Evolutionary conservation across 2,888 invertebrate genomes (phyloP), one percentile per base, ranked within the genome.

Genomic region (Branchipolynoe longqiensis): DNA sequence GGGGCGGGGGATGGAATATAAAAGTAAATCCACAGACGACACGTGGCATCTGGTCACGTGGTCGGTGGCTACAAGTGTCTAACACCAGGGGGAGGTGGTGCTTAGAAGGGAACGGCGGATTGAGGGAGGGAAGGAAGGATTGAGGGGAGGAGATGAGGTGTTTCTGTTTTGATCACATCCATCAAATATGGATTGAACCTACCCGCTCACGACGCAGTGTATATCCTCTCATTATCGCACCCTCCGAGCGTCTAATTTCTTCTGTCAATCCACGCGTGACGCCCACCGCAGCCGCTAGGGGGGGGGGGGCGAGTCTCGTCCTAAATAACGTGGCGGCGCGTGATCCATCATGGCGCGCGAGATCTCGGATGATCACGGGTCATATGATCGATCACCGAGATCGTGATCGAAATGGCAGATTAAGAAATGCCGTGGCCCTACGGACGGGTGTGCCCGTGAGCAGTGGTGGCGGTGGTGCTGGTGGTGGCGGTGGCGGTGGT

Each of bases 331-430:
- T 69, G 18, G n/a, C 33, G 69, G 69, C 22, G 38, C 69, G 69
- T 69, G 69, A 69, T 69, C 69, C 69, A 69, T 69, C 69, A 69
- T 36, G 69, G 69, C 36, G 38, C 36, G 36, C 69, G 69, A 69
- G 69, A 69, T 69, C 69, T 69, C 2, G 1, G 36, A 25, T n/a
- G 69, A 69, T 69, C 69, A 69, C n/a, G 69, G 69, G 69, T 69
- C 69, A 69, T n/a, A 38, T 69, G 69, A 69, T 69, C 69, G 69
- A 69, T 69, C 69, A 69, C 8, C 14, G 69, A 33, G 69, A 69
- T 69, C 69, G 69, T 69, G 69, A 69, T 69, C 69, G 38, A 69
- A 69, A 69, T 69, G 69, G 69, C 69, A 38, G 69, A 69, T 69
- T 69, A 69, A 3, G 69, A n/a, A 28, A 62, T 31, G 62, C 62